Conservation (phyloP, 2,888 invertebrate species). For the Oxystoma pomonae region DNA sequence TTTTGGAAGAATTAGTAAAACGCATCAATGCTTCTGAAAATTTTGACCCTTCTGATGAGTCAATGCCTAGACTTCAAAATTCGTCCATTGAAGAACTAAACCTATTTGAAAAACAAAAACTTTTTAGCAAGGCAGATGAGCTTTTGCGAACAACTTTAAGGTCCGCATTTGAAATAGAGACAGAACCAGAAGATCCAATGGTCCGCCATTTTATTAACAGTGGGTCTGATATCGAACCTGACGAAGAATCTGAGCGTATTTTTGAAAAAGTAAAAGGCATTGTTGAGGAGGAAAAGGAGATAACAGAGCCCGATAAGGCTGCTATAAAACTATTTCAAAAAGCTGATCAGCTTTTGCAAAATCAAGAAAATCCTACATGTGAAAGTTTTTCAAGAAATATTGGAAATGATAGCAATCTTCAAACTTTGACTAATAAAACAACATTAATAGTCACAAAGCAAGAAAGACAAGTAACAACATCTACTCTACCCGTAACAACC, state of each 20-base stretch:
- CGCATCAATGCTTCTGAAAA: not conserved
- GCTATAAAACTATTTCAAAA: not conserved
- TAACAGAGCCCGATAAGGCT: not conserved
- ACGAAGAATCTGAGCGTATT: not conserved
- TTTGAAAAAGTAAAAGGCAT: not conserved
- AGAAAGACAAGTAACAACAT: no score
- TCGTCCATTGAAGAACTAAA: conserved; percentile 10
- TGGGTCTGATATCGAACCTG: not conserved
- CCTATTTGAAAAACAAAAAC: conserved; percentile 10
- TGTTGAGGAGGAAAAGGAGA: not conserved
- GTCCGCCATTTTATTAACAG: not conserved
- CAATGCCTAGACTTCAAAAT: not conserved
- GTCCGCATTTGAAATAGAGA: not conserved
- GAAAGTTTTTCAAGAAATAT: no score
- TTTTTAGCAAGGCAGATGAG: conserved; percentile 17
- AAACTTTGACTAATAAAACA: no score
- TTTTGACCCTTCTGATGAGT: not conserved
- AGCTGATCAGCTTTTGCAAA: not conserved
- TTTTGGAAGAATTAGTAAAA: not conserved
- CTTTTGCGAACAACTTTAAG: conserved; percentile 5
- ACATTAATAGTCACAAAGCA: no score
- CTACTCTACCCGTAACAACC: no score
- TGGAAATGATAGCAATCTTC: no score
- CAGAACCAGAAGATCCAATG: not conserved
- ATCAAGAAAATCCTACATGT: not conserved